These are phyloP conservation scores for Malthinus flaveolus DNA, from an alignment of 2,888 invertebrate genomes.

Conservation along the genomic window DNA sequence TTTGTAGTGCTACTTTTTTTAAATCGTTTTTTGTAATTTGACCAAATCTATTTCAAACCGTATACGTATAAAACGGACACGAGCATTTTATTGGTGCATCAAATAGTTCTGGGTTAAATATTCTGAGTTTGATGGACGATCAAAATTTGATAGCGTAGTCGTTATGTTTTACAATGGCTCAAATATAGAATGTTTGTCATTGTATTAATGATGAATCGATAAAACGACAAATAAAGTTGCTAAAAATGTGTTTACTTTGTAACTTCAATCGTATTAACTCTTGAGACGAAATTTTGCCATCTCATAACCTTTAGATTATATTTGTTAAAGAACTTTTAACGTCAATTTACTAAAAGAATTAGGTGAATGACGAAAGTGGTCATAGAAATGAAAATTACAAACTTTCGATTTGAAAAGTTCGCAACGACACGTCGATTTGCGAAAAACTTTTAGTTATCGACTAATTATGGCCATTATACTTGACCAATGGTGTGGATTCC, in stretches of 20 bases:
- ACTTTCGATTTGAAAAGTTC: too few relatives aligned
- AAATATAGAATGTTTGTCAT: conserved; percentile 18
- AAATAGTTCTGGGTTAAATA: conserved; percentile 27
- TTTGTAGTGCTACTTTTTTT: too few relatives aligned
- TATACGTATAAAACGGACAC: conserved; percentile 13
- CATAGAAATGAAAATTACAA: too few relatives aligned
- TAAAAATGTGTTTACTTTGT: conserved; percentile 15
- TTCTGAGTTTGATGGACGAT: conserved; percentile 29
- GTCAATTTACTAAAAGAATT: too few relatives aligned
- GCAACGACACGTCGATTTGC: too few relatives aligned
- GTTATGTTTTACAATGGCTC: conserved; percentile 13
- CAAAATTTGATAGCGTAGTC: conserved; percentile 23
- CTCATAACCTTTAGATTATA: not conserved
- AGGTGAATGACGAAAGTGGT: too few relatives aligned
- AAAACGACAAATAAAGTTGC: conserved; percentile 18
- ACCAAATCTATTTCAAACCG: conserved; percentile 7
- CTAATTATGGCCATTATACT: too few relatives aligned
- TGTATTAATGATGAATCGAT: conserved; percentile 24
- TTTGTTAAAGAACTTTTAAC: too few relatives aligned
- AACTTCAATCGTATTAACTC: conserved; percentile 1
- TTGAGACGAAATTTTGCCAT: not conserved
- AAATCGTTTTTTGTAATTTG: conserved; percentile 9
- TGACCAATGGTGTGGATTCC: too few relatives aligned
- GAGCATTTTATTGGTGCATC: conserved; percentile 19
- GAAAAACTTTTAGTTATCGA: too few relatives aligned